These are phyloP conservation scores for Yponomeuta cagnagella DNA, from an alignment of 2,888 invertebrate genomes.

Conservation along the genomic window DNA sequence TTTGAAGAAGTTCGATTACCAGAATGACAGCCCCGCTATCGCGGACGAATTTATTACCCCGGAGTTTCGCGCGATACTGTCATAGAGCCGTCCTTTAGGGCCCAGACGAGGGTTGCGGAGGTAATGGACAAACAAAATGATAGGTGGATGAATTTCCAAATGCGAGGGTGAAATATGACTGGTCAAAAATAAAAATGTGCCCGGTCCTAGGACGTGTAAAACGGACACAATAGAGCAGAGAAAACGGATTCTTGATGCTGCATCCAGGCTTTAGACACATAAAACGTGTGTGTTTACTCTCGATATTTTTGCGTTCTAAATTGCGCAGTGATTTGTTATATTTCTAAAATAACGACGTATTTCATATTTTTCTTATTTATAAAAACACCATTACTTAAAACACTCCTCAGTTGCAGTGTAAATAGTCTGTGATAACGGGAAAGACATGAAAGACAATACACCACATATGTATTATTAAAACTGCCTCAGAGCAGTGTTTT, in stretches of 20 bases:
- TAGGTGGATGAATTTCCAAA: constrained; percentile 2
- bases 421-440: too few species aligned
- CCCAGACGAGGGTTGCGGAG: background rate
- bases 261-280: background rate
- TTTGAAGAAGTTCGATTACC: background rate
- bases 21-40: constrained; percentile 51
- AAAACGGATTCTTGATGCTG: background rate
- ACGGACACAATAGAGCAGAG: background rate
- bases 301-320: too few species aligned
- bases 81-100: constrained; percentile 40
- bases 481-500: background rate
- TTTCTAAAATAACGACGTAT: too few species aligned
- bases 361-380: too few species aligned
- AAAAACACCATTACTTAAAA: too few species aligned
- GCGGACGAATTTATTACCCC: constrained; percentile 66
- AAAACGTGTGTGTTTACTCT: too few species aligned
- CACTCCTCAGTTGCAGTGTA: too few species aligned
- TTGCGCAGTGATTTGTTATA: too few species aligned
- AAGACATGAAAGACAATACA: too few species aligned
- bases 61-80: constrained; percentile 60
- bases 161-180: background rate
- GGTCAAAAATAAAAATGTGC: background rate
- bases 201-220: background rate
- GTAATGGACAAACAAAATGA: constrained; percentile 4
- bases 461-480: too few species aligned